A percentile compares a stretch with the other conserved stretches of the same genome.
Conservation (phyloP, 2,888 invertebrate genomes). For the Cheilosia pagana region DNA sequence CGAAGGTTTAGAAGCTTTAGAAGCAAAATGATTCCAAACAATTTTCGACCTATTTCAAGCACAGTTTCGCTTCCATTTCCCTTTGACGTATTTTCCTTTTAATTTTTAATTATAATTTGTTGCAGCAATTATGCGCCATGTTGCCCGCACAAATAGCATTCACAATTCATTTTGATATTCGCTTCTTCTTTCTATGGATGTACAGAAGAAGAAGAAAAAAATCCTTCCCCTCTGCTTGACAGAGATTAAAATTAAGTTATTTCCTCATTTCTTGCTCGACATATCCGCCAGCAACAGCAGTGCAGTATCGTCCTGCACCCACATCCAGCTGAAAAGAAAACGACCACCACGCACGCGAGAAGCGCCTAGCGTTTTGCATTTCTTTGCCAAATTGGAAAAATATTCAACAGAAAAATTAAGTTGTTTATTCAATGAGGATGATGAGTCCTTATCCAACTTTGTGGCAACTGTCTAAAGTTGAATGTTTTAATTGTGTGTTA, state of each 20-base stretch:
- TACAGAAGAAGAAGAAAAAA: constrained; percentile 14
- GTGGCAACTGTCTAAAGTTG: constrained; percentile 74
- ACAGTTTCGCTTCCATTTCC: constrained; percentile 13
- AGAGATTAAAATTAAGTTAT: constrained; percentile 74
- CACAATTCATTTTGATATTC: constrained; percentile 51
- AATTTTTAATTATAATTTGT: constrained; percentile 74
- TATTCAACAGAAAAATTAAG: constrained; percentile 75
- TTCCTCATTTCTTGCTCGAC: constrained; percentile 72
- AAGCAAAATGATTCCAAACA: neutral
- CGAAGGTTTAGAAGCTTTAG: too few relatives aligned
- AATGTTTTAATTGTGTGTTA: constrained; percentile 71
- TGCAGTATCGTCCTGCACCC: constrained; percentile 26
- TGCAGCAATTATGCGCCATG: constrained; percentile 68
- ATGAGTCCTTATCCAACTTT: constrained; percentile 75
- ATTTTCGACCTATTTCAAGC: constrained; percentile 57
- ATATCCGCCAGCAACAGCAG: constrained; percentile 49
- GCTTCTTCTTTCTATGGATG: constrained; percentile 21
- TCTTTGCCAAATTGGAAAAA: constrained; percentile 73
- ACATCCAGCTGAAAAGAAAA: constrained; percentile 32
- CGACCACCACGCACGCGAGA: constrained; percentile 30
- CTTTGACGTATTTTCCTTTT: constrained; percentile 70
- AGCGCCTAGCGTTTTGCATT: constrained; percentile 56
- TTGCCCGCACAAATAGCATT: constrained; percentile 66
- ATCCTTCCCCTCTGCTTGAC: constrained; percentile 36
- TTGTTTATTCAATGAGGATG: constrained; percentile 75